Evolutionary conservation across 2,888 invertebrate genomes (phyloP).

Genomic region (Acleris cristana): DNA sequence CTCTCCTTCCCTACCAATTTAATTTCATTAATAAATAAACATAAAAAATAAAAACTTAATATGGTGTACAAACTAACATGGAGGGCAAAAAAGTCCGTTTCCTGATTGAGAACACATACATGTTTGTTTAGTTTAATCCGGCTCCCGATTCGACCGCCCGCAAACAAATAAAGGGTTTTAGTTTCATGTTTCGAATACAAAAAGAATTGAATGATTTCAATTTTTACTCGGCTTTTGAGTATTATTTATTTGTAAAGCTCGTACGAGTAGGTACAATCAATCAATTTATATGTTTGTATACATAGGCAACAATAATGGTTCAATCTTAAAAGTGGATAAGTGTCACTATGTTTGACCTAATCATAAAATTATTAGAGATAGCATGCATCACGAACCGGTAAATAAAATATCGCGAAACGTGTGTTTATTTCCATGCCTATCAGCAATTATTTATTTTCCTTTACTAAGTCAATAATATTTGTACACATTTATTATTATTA

Average conservation of each 20-base stretch:
- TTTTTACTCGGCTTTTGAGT: slow-evolving; percentile 15
- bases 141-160: slow-evolving; percentile 11
- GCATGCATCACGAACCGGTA: background rate
- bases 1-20: too few species aligned
- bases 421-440: too few species aligned
- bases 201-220: slow-evolving; percentile 1
- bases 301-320: too few species aligned
- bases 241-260: slow-evolving; percentile 14
- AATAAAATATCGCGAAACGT: background rate
- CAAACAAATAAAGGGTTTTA: slow-evolving; percentile 25
- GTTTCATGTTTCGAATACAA: slow-evolving; percentile 12
- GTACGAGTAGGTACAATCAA: background rate
- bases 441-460: too few species aligned
- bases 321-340: too few species aligned
- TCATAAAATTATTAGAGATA: too few species aligned
- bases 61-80: too few species aligned
- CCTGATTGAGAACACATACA: background rate
- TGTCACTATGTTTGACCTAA: too few species aligned
- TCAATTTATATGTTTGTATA: background rate
- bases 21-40: too few species aligned
- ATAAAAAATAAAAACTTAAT: too few species aligned
- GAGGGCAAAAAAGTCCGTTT: slow-evolving; percentile 8
- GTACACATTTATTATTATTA: too few species aligned
- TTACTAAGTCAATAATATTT: too few species aligned
- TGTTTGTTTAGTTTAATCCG: slow-evolving; percentile 30